These are phyloP conservation scores for Plestiodon gilberti DNA, from an alignment of 2,113 vertebrate species.

Conservation along the genomic window DNA sequence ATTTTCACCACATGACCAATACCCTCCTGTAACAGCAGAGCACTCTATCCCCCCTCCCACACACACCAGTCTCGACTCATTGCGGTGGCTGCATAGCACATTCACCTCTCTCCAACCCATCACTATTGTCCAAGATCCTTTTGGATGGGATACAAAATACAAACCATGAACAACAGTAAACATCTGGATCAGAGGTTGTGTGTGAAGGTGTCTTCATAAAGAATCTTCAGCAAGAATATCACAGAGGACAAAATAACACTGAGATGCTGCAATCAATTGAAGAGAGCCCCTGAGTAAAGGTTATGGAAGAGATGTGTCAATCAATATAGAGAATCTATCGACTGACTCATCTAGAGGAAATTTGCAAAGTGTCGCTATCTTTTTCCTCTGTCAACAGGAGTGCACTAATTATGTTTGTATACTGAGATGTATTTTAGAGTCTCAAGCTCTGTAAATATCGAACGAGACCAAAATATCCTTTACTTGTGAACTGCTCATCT, in stretches of 20 bases:
- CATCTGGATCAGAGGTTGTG: not conserved
- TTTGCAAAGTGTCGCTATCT: not conserved
- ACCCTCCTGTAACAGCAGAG: too few relatives aligned
- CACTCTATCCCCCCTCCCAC: too few relatives aligned
- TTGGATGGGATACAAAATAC: too few relatives aligned
- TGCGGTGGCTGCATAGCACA: too few relatives aligned
- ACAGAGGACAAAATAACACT: constrained; percentile 13
- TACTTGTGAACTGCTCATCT: not conserved
- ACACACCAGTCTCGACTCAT: too few relatives aligned
- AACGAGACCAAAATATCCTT: constrained; percentile 22
- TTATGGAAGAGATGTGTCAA: constrained; percentile 41
- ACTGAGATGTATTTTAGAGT: not conserved
- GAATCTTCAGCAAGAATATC: not conserved
- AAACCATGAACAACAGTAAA: not conserved
- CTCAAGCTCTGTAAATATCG: constrained; percentile 24
- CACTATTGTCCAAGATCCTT: too few relatives aligned
- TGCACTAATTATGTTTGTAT: constrained; percentile 3
- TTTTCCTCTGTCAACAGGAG: not conserved
- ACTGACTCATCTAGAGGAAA: constrained; percentile 38
- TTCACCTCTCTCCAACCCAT: too few relatives aligned
- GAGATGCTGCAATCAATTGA: constrained; percentile 41
- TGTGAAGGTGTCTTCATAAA: not conserved
- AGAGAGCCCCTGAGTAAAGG: constrained; percentile 20
- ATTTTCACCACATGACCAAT: too few relatives aligned
- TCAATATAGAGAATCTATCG: constrained; percentile 48